phyloP scores from a whole-genome alignment of 2,113 vertebrate species.

The Protobothrops flavoviridis region DNA sequence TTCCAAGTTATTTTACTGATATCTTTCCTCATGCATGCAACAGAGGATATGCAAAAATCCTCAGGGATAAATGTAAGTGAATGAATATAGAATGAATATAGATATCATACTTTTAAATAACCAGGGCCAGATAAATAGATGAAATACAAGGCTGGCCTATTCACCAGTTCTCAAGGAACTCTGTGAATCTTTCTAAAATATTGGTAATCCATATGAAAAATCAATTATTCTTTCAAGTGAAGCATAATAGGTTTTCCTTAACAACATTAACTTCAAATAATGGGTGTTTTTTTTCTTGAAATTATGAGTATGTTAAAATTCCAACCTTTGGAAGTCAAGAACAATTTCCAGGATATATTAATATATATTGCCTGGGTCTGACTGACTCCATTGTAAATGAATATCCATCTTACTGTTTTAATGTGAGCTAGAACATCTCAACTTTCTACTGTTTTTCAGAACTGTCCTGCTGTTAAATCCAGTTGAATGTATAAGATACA shows the following conservation, averaged over 20 bases:
- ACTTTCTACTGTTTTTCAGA: neutral
- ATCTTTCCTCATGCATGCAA: neutral
- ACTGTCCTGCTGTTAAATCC: neutral
- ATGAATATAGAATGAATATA: neutral
- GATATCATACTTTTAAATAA: neutral
- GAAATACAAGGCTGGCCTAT: neutral
- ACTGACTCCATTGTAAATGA: neutral
- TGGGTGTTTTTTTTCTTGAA: conserved; percentile 29
- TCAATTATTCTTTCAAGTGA: conserved; percentile 23
- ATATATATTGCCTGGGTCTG: neutral
- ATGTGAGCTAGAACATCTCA: neutral
- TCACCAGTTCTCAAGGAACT: neutral
- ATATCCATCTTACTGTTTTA: neutral
- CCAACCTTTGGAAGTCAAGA: neutral
- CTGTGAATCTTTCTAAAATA: conserved; percentile 11
- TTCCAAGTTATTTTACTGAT: neutral
- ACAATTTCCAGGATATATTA: neutral
- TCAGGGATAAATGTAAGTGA: neutral
- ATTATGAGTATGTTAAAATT: conserved; percentile 29
- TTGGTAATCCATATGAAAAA: conserved; percentile 27
- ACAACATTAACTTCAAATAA: conserved; percentile 27
- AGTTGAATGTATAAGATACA: neutral
- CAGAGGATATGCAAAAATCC: too few species aligned
- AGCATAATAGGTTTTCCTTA: conserved; percentile 14
- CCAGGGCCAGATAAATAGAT: neutral